phyloP scores from a whole-genome alignment of 2,888 invertebrate species.

The Pycnomerus fuliginosus region DNA sequence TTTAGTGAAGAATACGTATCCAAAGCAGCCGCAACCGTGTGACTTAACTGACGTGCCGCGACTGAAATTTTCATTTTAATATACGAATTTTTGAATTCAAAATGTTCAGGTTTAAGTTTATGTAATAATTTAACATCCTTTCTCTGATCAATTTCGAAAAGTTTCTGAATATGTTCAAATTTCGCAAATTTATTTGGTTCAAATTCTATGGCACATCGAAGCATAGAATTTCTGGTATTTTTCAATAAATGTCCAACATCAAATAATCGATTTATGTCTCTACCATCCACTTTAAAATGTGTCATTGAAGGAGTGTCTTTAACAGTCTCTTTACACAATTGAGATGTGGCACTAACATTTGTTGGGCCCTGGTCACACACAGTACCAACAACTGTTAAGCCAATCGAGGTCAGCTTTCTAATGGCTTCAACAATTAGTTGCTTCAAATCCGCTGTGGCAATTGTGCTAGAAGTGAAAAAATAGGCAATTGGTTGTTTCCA shows the following conservation, averaged over 20 bases:
- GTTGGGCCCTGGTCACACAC: slow-evolving; percentile 9
- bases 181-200: slow-evolving; percentile 3
- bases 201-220: slow-evolving; percentile 2
- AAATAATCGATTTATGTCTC: not conserved
- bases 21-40: not conserved
- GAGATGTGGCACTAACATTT: slow-evolving; percentile 2
- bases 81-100: not conserved
- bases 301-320: not conserved
- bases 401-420: not conserved
- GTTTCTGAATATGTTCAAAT: slow-evolving; percentile 4
- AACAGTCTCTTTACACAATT: not conserved
- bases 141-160: slow-evolving; percentile 2
- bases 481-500: slow-evolving; percentile 24
- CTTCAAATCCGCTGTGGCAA: slow-evolving; percentile 6
- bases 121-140: slow-evolving; percentile 4
- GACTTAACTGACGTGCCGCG: slow-evolving; percentile 1
- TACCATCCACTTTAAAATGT: slow-evolving; percentile 7
- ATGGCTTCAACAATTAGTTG: slow-evolving; percentile 1
- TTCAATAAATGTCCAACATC: slow-evolving; percentile 6
- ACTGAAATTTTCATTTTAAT: slow-evolving; percentile 6
- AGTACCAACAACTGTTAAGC: slow-evolving; percentile 2
- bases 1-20: slow-evolving; percentile 1
- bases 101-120: slow-evolving; percentile 1
- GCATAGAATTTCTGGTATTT: slow-evolving; percentile 2
- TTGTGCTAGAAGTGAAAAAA: slow-evolving; percentile 14